These are phyloP conservation scores for Rousettus madagascariensis DNA, from an alignment of 2,797 vertebrate species.

Conservation along the genomic window DNA sequence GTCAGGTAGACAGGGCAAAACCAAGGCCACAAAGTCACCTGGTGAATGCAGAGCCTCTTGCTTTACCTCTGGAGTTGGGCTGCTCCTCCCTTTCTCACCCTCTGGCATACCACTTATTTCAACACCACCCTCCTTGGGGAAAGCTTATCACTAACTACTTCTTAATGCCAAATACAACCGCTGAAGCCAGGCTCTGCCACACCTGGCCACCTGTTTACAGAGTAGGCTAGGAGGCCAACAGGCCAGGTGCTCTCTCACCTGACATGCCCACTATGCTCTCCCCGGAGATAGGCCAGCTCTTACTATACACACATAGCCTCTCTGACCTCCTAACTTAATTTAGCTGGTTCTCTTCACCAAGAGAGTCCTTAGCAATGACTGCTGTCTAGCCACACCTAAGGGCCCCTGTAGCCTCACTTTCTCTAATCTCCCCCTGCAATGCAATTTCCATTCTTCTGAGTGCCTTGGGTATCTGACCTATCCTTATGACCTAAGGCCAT, in stretches of 20 bases:
- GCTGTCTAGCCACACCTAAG: not conserved
- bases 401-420: not conserved
- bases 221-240: not conserved
- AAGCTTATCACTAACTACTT: not conserved
- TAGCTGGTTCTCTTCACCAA: not conserved
- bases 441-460: not conserved
- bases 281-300: not conserved
- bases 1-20: not conserved
- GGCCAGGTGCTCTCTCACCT: not conserved
- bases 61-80: not conserved
- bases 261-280: not conserved
- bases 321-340: not conserved
- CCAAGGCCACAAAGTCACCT: not conserved
- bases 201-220: not conserved
- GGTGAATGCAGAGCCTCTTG: not conserved
- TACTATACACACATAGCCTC: not conserved
- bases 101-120: not conserved
- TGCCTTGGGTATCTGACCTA: not conserved
- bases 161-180: not conserved
- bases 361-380: not conserved
- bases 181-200: not conserved
- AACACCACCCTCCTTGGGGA: not conserved
- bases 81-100: too few relatives aligned
- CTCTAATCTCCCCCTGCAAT: not conserved
- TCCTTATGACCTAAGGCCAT: not conserved